Percentiles rank a stretch among this genome's conserved stretches.
These are phyloP conservation scores for Eurystomus gularis DNA, from an alignment of 2,113 vertebrate species.

Conservation along the genomic window DNA sequence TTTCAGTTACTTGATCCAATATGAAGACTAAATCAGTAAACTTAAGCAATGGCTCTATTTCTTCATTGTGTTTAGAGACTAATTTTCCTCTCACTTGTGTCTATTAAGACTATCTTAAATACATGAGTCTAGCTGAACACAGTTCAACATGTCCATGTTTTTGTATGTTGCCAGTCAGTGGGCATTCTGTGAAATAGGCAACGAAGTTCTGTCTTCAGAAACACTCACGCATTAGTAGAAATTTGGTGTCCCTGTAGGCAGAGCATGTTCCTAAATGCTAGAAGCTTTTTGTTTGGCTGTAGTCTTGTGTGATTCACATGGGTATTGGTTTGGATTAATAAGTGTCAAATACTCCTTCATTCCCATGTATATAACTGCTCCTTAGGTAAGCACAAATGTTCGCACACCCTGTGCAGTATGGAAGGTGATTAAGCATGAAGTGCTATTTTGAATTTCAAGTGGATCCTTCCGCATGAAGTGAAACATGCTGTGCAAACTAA, in stretches of 20 bases:
- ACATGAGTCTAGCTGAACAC: background rate
- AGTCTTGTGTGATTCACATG: background rate
- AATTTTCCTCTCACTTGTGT: background rate
- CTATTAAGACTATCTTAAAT: background rate
- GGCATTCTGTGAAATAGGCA: background rate
- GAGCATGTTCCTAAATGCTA: background rate
- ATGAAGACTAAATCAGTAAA: background rate
- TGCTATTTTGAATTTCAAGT: slow-evolving; percentile 24
- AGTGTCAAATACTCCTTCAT: background rate
- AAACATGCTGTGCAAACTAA: background rate
- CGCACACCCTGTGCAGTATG: background rate
- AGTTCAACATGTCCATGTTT: background rate
- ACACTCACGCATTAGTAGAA: rapidly evolving
- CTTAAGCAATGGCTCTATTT: background rate
- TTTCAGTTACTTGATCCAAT: background rate
- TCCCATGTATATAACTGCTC: background rate
- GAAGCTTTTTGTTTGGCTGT: background rate
- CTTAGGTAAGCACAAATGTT: background rate
- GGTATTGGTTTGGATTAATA: background rate
- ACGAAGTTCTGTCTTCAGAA: background rate
- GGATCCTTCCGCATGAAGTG: background rate
- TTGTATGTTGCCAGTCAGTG: background rate
- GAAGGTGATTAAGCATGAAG: background rate
- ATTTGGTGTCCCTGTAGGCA: background rate
- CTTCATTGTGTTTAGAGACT: background rate